Conservation (phyloP, 2,797 vertebrate species). For the Chromobotia macracanthus region DNA sequence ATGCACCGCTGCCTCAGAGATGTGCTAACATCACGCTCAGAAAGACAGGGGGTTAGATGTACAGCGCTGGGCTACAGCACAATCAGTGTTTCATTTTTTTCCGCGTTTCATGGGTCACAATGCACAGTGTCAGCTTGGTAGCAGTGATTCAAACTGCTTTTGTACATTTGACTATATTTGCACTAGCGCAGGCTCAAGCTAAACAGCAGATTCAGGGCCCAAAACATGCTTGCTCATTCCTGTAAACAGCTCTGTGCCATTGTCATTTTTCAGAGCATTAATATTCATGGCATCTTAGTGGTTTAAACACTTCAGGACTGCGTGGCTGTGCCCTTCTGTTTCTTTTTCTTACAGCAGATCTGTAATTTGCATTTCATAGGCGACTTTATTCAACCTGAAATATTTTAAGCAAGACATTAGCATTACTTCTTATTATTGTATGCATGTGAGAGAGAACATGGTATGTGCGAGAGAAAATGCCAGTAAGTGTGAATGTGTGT, state of each 20-base stretch:
- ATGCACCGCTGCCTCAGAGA: slow-evolving; percentile 42
- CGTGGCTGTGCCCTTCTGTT: slow-evolving; percentile 54
- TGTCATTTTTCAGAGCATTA: slow-evolving; percentile 79
- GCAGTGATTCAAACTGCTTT: slow-evolving; percentile 62
- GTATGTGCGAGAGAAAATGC: not conserved
- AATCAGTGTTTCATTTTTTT: slow-evolving; percentile 16
- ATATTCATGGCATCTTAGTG: slow-evolving; percentile 78
- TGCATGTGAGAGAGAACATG: slow-evolving; percentile 15
- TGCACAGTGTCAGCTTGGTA: slow-evolving; percentile 48
- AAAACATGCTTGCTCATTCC: slow-evolving; percentile 69
- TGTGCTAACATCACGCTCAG: slow-evolving; percentile 25
- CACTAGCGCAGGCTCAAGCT: slow-evolving; percentile 71
- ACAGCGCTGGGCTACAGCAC: slow-evolving; percentile 49
- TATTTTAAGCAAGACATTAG: slow-evolving; percentile 61
- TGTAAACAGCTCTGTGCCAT: slow-evolving; percentile 80
- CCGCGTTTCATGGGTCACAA: slow-evolving; percentile 35
- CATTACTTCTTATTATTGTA: slow-evolving; percentile 50
- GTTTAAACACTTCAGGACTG: slow-evolving; percentile 74
- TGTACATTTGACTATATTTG: slow-evolving; percentile 61
- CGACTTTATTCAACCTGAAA: slow-evolving; percentile 62
- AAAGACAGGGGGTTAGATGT: slow-evolving; percentile 51
- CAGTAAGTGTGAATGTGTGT: not conserved
- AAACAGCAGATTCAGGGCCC: slow-evolving; percentile 71
- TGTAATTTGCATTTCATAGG: slow-evolving; percentile 65
- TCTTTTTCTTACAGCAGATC: slow-evolving; percentile 55